phyloP scores from a whole-genome alignment of 2,888 invertebrate species.

The Athalia circularis region DNA sequence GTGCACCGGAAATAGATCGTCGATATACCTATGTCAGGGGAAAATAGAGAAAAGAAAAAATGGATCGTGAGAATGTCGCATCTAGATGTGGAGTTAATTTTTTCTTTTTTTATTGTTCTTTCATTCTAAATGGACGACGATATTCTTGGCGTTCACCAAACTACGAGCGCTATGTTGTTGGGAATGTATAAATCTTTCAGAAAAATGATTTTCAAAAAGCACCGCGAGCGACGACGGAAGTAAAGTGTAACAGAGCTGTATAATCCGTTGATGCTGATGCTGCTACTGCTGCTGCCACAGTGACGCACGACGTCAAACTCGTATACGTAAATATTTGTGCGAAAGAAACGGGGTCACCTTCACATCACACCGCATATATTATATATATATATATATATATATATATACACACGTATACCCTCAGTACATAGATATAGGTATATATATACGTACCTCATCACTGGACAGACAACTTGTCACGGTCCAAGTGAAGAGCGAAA shows the following conservation, averaged over 20 bases:
- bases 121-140: constrained; percentile 15
- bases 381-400: too few relatives aligned
- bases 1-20: too few relatives aligned
- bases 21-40: too few relatives aligned
- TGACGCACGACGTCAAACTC: constrained; percentile 39
- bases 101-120: not conserved
- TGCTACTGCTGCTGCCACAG: not conserved
- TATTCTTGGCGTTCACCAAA: not conserved
- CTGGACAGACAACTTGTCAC: too few relatives aligned
- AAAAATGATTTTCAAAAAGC: constrained; percentile 24
- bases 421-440: too few relatives aligned
- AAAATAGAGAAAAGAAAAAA: too few relatives aligned
- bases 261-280: too few relatives aligned
- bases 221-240: constrained; percentile 36
- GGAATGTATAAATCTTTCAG: constrained; percentile 24
- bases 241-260: constrained; percentile 1
- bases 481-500: too few relatives aligned
- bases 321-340: constrained; percentile 41
- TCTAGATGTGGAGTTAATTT: not conserved
- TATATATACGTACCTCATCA: too few relatives aligned
- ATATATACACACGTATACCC: too few relatives aligned
- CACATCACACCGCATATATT: not conserved
- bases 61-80: too few relatives aligned
- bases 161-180: not conserved
- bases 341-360: constrained; percentile 41